Conservation (phyloP, 2,113 vertebrate genomes). For the Poeciliopsis prolifica region DNA sequence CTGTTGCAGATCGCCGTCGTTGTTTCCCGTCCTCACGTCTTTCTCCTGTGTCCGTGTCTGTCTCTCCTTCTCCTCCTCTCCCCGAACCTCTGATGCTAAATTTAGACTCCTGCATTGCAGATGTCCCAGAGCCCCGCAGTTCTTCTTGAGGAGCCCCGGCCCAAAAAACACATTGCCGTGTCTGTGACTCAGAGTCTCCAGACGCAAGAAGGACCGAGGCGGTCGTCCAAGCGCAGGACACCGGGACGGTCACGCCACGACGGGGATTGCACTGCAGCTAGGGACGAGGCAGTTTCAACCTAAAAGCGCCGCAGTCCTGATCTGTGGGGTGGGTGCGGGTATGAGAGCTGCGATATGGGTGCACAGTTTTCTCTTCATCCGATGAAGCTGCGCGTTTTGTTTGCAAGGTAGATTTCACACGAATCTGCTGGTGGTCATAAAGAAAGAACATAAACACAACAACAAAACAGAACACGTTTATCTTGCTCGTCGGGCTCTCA, state of each 20-base stretch:
- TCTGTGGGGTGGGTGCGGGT: constrained; percentile 27
- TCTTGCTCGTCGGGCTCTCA: neutral
- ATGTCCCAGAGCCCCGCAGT: constrained; percentile 78
- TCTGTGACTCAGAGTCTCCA: constrained; percentile 17
- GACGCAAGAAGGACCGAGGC: constrained; percentile 10
- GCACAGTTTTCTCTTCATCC: neutral
- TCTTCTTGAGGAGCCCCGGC: constrained; percentile 54
- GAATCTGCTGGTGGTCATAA: neutral
- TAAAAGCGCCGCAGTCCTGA: constrained; percentile 61
- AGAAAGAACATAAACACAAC: neutral
- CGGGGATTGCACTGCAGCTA: constrained; percentile 53
- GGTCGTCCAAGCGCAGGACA: constrained; percentile 11
- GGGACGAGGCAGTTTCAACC: constrained; percentile 42
- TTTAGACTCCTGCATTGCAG: constrained; percentile 86
- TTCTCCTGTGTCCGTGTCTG: constrained; percentile 23
- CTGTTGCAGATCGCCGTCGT: constrained; percentile 10
- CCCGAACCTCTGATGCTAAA: constrained; percentile 74
- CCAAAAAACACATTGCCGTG: constrained; percentile 41
- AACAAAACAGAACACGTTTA: neutral
- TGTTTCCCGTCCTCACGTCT: constrained; percentile 18
- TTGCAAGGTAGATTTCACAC: too few species aligned
- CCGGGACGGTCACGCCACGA: neutral
- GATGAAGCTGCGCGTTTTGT: neutral
- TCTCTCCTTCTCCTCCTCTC: constrained; percentile 32
- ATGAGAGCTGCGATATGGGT: constrained; percentile 2